Evolutionary conservation across 2,797 vertebrate species (phyloP), one percentile per base, ranked within the genome.

Genomic region (Acanthopagrus latus): DNA sequence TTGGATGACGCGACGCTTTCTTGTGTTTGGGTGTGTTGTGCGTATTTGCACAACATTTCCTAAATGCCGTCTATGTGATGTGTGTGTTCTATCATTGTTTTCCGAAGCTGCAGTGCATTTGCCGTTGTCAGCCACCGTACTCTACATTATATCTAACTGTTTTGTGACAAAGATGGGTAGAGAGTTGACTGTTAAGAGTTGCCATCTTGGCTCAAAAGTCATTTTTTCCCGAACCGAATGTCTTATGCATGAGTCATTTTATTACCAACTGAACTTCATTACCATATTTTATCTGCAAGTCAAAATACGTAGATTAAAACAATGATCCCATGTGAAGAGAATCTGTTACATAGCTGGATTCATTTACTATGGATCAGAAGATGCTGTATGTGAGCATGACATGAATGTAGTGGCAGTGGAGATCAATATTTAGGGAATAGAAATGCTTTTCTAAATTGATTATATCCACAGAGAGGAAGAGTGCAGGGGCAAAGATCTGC

Each of bases 391-490:
- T 64, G 71, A 63, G 73, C 57, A 78, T 33, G 78, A 76, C 59
- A 73, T 58, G 60, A 73, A 64, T 20, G 46, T 11, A n/a, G 62
- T 58, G 29, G 25, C 1, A 33, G 17, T 17, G 66, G 50, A 65
- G 80, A 88, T 83, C 71, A 69, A 80, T 88, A 76, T 80, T 71
- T 21, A 51, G 59, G 64, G 75, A 58, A 64, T 8, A 52, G 50
- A 80, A 79, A 90, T 70, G 76, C 75, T 58, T 74, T 55, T 78
- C 21, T 84, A 74, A 88, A 70, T 67, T 23, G 72, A 87, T 90
- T 86, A 75, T 13, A 65, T 79, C 29, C 50, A 47, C 21, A 16
- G 27, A 66, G 54, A 60, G 66, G 52, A 52, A 8, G 21, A 16
- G 9, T 20, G 57, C 23, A 5, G 21, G 29, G 52, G 18, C 47